Conservation (phyloP, 1,140 invertebrate species). For the Littorina saxatilis region DNA sequence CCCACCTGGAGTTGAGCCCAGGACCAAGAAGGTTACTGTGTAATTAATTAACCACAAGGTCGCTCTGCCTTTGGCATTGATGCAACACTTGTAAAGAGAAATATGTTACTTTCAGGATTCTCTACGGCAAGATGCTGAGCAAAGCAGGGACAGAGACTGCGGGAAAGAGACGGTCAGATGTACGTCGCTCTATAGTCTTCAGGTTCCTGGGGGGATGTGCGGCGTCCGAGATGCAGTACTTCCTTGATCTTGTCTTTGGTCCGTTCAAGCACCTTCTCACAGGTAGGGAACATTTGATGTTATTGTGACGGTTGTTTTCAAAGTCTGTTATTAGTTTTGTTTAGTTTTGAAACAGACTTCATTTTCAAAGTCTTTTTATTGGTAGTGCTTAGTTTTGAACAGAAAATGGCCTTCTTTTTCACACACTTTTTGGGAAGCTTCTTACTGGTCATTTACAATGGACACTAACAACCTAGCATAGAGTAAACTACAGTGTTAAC, state of each 20-base stretch:
- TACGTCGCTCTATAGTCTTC: conserved; percentile 84
- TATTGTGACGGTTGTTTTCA: not conserved
- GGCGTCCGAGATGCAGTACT: conserved; percentile 86
- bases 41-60: no score
- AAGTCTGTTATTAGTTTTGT: conserved; percentile 1
- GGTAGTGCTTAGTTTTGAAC: no score
- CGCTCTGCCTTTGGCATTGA: no score
- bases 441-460: no score
- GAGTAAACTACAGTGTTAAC: no score
- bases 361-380: no score
- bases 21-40: no score
- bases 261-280: conserved; percentile 81
- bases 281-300: conserved; percentile 50
- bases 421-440: no score
- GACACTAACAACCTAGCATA: no score
- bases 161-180: conserved; percentile 84
- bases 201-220: conserved; percentile 89
- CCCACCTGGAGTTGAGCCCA: no score
- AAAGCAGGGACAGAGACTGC: conserved; percentile 84
- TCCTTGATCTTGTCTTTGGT: conserved; percentile 90
- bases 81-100: no score
- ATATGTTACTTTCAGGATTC: conserved; percentile 78
- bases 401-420: no score
- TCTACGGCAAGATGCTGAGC: conserved; percentile 92
- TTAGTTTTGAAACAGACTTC: conserved; percentile 23